Evolutionary conservation across 2,797 vertebrate genomes (phyloP).

Genomic region (Steatocranus sp.): DNA sequence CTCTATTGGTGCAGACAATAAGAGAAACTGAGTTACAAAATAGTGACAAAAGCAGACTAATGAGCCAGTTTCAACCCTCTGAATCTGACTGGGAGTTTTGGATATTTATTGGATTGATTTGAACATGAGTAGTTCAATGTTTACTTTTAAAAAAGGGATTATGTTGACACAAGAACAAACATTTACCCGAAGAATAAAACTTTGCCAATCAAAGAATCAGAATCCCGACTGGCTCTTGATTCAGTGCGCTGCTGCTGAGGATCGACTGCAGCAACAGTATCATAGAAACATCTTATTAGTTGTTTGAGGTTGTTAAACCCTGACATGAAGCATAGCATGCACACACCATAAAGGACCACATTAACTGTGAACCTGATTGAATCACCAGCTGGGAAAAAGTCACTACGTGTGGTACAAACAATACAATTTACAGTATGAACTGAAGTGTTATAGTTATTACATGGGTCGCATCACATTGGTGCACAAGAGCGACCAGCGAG

Average conservation of each 20-base stretch:
- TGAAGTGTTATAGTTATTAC: not conserved
- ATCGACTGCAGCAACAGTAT: not conserved
- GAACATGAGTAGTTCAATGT: not conserved
- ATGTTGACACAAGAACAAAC: not conserved
- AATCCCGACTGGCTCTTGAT: not conserved
- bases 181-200: not conserved
- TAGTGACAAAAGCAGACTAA: not conserved
- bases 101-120: not conserved
- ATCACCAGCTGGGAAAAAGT: not conserved
- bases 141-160: not conserved
- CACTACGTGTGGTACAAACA: not conserved
- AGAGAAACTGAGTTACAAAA: not conserved
- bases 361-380: too few species aligned
- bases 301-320: not conserved
- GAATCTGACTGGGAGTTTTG: not conserved
- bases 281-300: accelerated
- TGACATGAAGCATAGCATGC: accelerated
- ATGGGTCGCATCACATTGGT: not conserved
- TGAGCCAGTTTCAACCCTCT: not conserved
- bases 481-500: not conserved
- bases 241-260: not conserved
- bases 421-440: not conserved
- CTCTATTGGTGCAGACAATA: not conserved
- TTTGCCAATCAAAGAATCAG: not conserved
- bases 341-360: too few species aligned